phyloP scores from a whole-genome alignment of 2,113 vertebrate genomes.

The Malurus cyaneus region DNA sequence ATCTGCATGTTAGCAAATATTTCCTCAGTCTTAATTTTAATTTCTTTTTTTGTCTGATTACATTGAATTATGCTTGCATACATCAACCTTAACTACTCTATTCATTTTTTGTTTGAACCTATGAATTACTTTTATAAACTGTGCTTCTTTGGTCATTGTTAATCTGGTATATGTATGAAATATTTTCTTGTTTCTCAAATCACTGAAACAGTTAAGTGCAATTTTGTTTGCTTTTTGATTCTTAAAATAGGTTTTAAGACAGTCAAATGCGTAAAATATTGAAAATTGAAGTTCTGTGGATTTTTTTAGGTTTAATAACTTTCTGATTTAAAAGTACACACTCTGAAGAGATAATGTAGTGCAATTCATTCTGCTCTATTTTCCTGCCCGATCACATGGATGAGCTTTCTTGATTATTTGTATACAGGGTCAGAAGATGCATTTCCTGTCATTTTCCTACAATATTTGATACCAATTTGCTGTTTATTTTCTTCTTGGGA shows the following conservation, averaged over 20 bases:
- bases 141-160: neutral
- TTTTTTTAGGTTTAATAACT: neutral
- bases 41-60: neutral
- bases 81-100: neutral
- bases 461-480: neutral
- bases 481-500: neutral
- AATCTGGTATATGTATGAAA: neutral
- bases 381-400: neutral
- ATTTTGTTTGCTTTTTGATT: neutral
- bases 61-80: neutral
- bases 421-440: neutral
- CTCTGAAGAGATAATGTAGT: neutral
- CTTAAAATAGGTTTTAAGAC: neutral
- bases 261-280: neutral
- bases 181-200: neutral
- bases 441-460: neutral
- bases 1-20: neutral
- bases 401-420: neutral
- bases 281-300: neutral
- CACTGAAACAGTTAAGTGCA: neutral
- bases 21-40: constrained; percentile 3
- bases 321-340: neutral
- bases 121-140: neutral
- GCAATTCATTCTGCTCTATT: neutral
- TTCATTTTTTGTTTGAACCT: neutral